phyloP scores from a whole-genome alignment of 2,797 vertebrate genomes.

The Myiotriccus ornatus region DNA sequence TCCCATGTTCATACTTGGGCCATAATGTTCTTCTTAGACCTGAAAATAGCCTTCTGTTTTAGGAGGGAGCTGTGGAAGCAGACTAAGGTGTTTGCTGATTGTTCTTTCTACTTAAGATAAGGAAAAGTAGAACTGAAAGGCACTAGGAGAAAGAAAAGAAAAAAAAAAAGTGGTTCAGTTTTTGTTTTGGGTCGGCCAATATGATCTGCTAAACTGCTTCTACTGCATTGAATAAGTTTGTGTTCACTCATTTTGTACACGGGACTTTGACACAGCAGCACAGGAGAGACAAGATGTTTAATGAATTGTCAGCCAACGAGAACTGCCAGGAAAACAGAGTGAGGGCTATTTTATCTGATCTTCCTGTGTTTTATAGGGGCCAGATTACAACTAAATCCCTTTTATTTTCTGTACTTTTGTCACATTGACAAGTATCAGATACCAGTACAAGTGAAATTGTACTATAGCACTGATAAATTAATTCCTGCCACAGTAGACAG shows the following conservation, averaged over 20 bases:
- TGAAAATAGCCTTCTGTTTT: slow-evolving; percentile 7
- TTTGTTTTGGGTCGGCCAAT: background rate
- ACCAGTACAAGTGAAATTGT: background rate
- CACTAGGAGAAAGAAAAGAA: background rate
- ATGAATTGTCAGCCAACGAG: background rate
- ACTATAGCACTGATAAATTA: background rate
- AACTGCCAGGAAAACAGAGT: background rate
- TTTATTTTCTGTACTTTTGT: background rate
- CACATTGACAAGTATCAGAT: background rate
- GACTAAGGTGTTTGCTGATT: background rate
- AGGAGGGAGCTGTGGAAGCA: background rate
- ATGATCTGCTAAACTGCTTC: background rate
- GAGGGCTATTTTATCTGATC: background rate
- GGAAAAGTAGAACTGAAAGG: background rate
- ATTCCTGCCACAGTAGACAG: background rate
- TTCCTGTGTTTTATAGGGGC: background rate
- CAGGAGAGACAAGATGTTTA: background rate
- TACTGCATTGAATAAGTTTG: background rate
- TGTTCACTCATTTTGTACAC: background rate
- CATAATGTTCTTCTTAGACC: background rate
- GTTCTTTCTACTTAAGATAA: background rate
- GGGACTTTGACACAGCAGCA: background rate
- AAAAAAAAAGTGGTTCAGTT: background rate
- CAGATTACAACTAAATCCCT: background rate
- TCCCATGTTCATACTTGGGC: background rate